phyloP scores from a whole-genome alignment of 2,113 vertebrate genomes.

The Martes martes region DNA sequence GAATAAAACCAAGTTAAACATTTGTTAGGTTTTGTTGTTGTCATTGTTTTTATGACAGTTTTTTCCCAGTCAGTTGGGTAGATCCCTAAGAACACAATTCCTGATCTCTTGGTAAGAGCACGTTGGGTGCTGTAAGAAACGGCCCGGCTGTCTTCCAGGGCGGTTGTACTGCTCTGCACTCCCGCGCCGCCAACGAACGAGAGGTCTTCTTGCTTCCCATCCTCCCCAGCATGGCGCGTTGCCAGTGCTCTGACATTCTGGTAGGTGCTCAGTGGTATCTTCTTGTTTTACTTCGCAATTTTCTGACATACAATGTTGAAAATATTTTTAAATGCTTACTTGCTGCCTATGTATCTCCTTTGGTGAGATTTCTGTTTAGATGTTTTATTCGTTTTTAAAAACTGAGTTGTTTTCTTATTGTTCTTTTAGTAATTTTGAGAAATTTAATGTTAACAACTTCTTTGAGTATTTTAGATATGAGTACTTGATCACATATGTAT shows the following conservation, averaged over 20 bases:
- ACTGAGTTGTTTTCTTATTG: not conserved
- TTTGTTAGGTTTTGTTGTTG: not conserved
- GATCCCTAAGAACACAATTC: not conserved
- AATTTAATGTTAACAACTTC: not conserved
- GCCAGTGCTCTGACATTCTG: too few relatives aligned
- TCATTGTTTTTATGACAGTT: not conserved
- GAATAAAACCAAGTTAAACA: not conserved
- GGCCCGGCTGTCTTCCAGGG: not conserved
- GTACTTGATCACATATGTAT: rapidly evolving
- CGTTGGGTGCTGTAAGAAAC: not conserved
- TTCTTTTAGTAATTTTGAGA: not conserved
- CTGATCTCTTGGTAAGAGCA: rapidly evolving
- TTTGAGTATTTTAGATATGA: not conserved
- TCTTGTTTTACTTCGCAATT: not conserved
- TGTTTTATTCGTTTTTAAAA: not conserved
- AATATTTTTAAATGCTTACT: not conserved
- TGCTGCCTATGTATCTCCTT: not conserved
- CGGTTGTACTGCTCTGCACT: rapidly evolving
- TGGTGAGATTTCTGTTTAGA: not conserved
- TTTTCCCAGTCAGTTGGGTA: not conserved
- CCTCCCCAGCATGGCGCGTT: rapidly evolving
- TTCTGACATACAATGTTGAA: rapidly evolving
- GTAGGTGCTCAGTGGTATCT: too few relatives aligned
- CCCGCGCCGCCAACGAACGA: not conserved
- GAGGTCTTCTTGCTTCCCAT: too few relatives aligned